These are phyloP conservation scores for Sylvilagus floridanus DNA, from an alignment of 2,797 vertebrate species.

Conservation along the genomic window DNA sequence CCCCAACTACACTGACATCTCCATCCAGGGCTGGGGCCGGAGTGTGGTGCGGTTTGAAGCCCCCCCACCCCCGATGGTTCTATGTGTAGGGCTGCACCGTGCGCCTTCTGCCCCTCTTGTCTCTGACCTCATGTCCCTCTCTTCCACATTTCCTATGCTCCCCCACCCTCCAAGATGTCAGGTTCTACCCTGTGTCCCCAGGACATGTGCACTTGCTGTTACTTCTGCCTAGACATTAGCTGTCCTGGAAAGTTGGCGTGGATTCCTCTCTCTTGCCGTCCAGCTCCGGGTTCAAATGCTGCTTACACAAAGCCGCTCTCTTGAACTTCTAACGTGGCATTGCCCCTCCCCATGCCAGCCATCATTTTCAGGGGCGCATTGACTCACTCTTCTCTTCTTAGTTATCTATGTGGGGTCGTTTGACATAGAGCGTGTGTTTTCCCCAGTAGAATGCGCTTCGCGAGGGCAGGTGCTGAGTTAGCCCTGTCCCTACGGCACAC, in stretches of 20 bases:
- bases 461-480: not conserved
- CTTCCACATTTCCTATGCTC: not conserved
- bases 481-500: not conserved
- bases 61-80: not conserved
- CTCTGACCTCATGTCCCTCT: not conserved
- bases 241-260: not conserved
- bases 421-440: not conserved
- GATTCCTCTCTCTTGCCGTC: not conserved
- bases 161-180: not conserved
- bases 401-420: not conserved
- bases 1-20: not conserved
- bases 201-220: not conserved
- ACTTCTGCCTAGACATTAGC: not conserved
- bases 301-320: not conserved
- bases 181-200: not conserved
- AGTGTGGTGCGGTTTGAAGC: not conserved
- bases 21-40: not conserved
- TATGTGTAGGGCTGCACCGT: fast-evolving
- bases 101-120: not conserved
- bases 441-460: not conserved
- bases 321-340: not conserved
- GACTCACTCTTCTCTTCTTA: not conserved
- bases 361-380: not conserved
- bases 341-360: fast-evolving
- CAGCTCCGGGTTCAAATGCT: not conserved